These are phyloP conservation scores for Stenoptilia bipunctidactyla DNA, from an alignment of 2,888 invertebrate species.

Conservation along the genomic window DNA sequence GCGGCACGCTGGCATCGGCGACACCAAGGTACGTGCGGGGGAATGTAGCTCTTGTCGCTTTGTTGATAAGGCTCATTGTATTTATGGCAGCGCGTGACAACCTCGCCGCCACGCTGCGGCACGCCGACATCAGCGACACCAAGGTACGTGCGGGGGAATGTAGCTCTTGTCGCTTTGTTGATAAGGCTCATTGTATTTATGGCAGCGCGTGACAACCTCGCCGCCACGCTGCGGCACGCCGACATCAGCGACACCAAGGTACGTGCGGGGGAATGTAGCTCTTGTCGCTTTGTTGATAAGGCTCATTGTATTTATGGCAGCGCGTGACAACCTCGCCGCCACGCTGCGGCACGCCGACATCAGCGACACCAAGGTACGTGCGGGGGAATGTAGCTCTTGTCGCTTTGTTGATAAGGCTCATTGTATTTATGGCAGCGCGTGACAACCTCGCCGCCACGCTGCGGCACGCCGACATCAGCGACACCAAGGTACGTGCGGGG, in stretches of 20 bases:
- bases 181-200: too few relatives aligned
- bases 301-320: too few relatives aligned
- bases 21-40: conserved; percentile 71
- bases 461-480: conserved; percentile 85
- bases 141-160: conserved; percentile 67
- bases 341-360: conserved; percentile 86
- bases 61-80: too few relatives aligned
- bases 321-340: too few relatives aligned
- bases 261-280: too few relatives aligned
- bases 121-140: conserved; percentile 81
- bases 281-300: too few relatives aligned
- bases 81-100: too few relatives aligned
- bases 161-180: too few relatives aligned
- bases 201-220: too few relatives aligned
- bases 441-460: conserved; percentile 60
- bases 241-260: conserved; percentile 82
- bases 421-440: background rate
- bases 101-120: conserved; percentile 87
- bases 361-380: conserved; percentile 75
- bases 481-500: conserved; percentile 71
- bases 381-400: too few relatives aligned
- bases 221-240: conserved; percentile 84
- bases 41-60: too few relatives aligned
- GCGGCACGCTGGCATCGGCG: conserved; percentile 85
- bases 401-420: too few relatives aligned